phyloP scores from a whole-genome alignment of 2,113 vertebrate genomes.

The Megalops atlanticus region DNA sequence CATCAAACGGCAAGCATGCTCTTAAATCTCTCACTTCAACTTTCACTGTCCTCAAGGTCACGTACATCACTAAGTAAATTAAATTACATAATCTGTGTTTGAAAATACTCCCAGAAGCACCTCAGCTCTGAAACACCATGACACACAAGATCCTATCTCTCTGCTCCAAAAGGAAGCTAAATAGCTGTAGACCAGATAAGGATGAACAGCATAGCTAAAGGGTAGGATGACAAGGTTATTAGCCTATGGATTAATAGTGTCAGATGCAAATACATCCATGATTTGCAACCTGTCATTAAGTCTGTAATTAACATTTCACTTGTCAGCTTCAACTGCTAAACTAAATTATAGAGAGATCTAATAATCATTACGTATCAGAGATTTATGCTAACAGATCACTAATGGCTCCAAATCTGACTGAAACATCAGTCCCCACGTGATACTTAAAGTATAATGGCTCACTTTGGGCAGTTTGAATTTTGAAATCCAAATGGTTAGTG shows the following conservation, averaged over 20 bases:
- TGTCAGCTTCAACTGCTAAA: not conserved
- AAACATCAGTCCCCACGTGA: not conserved
- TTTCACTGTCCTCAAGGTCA: too few species aligned
- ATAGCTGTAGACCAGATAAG: not conserved
- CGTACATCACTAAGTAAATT: too few species aligned
- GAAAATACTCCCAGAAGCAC: not conserved
- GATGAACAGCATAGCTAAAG: not conserved
- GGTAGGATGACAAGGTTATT: not conserved
- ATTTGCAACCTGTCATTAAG: not conserved
- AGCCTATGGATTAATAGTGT: not conserved
- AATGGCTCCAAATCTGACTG: not conserved
- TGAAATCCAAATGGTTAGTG: too few species aligned
- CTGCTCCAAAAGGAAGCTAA: not conserved
- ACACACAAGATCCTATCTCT: not conserved
- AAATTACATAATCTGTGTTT: not conserved
- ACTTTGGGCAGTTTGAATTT: too few species aligned
- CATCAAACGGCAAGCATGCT: too few species aligned
- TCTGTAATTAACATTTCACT: not conserved
- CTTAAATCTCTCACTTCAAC: too few species aligned
- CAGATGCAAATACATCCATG: not conserved
- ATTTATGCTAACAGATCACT: not conserved
- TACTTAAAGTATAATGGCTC: not conserved
- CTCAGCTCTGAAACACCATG: not conserved
- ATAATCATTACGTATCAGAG: not conserved
- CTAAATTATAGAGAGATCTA: not conserved